These are phyloP conservation scores for Atrichornis clamosus DNA, from an alignment of 2,113 vertebrate species.

Conservation along the genomic window DNA sequence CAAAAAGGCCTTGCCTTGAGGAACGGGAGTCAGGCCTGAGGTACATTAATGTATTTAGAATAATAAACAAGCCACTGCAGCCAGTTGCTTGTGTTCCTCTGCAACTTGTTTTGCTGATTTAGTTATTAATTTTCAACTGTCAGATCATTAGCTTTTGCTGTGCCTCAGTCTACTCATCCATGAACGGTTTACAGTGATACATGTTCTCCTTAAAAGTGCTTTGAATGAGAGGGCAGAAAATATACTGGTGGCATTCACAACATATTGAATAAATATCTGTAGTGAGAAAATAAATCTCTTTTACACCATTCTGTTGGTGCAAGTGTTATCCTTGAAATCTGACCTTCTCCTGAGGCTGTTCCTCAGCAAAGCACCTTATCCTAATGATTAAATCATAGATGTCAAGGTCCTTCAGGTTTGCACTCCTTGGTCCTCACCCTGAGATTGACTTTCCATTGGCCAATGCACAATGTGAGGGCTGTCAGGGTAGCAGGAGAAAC, in stretches of 20 bases:
- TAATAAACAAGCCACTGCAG: background rate
- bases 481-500: background rate
- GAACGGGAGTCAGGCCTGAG: background rate
- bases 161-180: background rate
- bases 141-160: background rate
- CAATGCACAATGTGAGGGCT: background rate
- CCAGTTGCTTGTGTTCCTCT: background rate
- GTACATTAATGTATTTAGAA: background rate
- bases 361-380: background rate
- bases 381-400: conserved; percentile 17
- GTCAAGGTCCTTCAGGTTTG: conserved; percentile 12
- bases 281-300: background rate
- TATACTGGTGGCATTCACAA: background rate
- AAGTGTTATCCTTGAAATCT: conserved; percentile 5
- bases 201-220: background rate
- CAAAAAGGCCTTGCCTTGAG: conserved; percentile 13
- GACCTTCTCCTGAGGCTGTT: background rate
- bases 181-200: background rate
- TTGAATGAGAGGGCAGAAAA: background rate
- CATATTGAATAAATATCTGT: background rate
- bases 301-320: background rate
- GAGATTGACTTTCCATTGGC: background rate
- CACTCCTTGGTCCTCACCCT: background rate
- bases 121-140: background rate
- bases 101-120: background rate